These are phyloP conservation scores for Lordiphosa andalusiaca DNA, from an alignment of 2,888 invertebrate genomes.

Conservation along the genomic window DNA sequence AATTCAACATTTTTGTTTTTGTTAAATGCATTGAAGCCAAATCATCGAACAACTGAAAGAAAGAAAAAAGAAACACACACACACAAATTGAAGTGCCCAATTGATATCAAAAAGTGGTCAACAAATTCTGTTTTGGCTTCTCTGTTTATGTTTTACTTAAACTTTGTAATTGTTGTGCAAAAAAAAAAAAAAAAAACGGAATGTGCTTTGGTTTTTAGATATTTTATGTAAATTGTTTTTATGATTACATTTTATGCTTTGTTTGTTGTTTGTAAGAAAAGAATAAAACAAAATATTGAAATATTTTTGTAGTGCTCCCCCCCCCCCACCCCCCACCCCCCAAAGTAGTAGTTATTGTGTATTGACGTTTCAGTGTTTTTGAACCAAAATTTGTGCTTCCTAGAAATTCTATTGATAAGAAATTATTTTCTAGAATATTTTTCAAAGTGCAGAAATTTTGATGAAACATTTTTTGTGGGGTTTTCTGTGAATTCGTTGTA, in stretches of 20 bases:
- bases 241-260: constrained; percentile 49
- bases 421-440: not conserved
- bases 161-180: constrained; percentile 54
- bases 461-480: not conserved
- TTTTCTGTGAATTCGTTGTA: not conserved
- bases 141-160: constrained; percentile 10
- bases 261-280: constrained; percentile 50
- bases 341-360: no score
- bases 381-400: not conserved
- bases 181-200: constrained; percentile 48
- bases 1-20: constrained; percentile 36
- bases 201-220: constrained; percentile 74
- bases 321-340: no score
- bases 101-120: constrained; percentile 18
- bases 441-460: not conserved
- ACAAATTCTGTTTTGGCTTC: not conserved
- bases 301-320: not conserved
- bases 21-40: constrained; percentile 40
- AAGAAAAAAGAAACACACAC: constrained; percentile 17
- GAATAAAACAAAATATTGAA: not conserved
- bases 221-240: constrained; percentile 69
- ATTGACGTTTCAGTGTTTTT: no score
- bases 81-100: constrained; percentile 13
- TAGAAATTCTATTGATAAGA: constrained; percentile 1
- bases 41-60: constrained; percentile 41